phyloP scores from a whole-genome alignment of 1,140 invertebrate species.

The Leptopilina boulardi region DNA sequence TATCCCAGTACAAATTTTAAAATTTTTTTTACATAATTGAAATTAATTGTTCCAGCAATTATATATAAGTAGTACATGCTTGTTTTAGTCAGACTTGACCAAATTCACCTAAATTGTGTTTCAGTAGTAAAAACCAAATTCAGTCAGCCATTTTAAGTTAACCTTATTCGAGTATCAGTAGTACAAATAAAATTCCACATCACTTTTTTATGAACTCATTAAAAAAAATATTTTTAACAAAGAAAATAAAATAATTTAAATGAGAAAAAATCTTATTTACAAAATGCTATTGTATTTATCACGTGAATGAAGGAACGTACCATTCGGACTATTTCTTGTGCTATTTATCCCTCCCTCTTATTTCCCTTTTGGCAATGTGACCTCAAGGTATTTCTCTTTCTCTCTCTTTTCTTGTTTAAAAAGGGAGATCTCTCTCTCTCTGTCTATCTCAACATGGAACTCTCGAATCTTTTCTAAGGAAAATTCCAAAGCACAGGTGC shows the following conservation, averaged over 20 bases:
- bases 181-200: no score
- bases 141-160: no score
- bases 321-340: neutral
- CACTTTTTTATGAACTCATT: neutral
- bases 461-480: conserved; percentile 37
- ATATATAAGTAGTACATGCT: no score
- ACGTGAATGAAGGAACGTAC: neutral
- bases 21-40: no score
- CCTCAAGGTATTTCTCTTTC: neutral
- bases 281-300: conserved; percentile 10
- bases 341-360: neutral
- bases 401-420: conserved; percentile 9
- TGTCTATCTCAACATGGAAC: neutral
- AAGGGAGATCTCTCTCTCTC: conserved; percentile 37
- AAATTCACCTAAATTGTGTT: no score
- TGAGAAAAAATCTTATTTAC: neutral
- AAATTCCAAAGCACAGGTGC: conserved; percentile 56
- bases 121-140: no score
- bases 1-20: no score
- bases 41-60: no score
- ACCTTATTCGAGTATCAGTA: no score
- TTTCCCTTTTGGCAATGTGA: neutral
- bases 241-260: neutral
- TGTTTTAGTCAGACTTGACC: no score
- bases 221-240: neutral